Evolutionary conservation across 2,797 vertebrate genomes (phyloP).

Genomic region (Typhlichthys eigenmanni): DNA sequence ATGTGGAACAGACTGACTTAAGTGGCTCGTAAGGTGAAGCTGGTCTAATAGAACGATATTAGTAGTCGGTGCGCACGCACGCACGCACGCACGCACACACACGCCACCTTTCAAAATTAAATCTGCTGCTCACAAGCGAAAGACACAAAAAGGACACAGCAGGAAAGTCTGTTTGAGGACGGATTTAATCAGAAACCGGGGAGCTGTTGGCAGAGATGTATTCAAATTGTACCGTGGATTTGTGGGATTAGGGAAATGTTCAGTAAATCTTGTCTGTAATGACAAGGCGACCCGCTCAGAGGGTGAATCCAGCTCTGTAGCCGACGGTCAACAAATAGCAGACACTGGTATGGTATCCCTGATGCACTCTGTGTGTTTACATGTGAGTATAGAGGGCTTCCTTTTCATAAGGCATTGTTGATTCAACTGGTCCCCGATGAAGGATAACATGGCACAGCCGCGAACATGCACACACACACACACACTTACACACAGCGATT

Average conservation of each 20-base stretch:
- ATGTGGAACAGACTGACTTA: slow-evolving; percentile 23
- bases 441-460: too few species aligned
- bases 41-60: slow-evolving; percentile 13
- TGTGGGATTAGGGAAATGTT: slow-evolving; percentile 43
- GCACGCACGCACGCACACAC: background rate
- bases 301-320: slow-evolving; percentile 7
- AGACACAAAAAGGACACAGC: slow-evolving; percentile 25
- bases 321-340: too few species aligned
- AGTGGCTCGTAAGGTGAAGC: slow-evolving; percentile 36
- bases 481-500: background rate
- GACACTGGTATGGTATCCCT: too few species aligned
- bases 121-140: slow-evolving; percentile 19
- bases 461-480: background rate
- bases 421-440: too few species aligned
- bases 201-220: slow-evolving; percentile 10
- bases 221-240: slow-evolving; percentile 12
- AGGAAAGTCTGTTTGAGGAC: slow-evolving; percentile 33
- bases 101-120: background rate
- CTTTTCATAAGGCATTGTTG: too few species aligned
- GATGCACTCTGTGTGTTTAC: too few species aligned
- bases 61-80: background rate
- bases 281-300: slow-evolving; percentile 12
- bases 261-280: slow-evolving; percentile 36
- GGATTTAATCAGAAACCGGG: slow-evolving; percentile 16
- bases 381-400: too few species aligned